A percentile compares a stretch with the other conserved stretches of the same genome.
phyloP scores from a whole-genome alignment of 2,113 vertebrate genomes.

The Tricholaema leucomelas region DNA sequence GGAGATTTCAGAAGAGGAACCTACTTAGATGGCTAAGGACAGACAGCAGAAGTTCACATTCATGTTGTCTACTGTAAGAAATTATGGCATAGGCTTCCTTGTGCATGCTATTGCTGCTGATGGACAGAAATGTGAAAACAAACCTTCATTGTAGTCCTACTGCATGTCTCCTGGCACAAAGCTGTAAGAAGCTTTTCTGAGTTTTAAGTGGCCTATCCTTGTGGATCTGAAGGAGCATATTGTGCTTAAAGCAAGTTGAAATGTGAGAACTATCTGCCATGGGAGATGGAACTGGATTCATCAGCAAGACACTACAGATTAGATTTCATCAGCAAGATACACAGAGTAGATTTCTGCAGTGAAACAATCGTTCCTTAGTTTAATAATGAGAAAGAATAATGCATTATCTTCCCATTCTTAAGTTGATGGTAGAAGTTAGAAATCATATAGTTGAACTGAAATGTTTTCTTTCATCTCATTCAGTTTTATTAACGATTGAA shows the following conservation, averaged over 20 bases:
- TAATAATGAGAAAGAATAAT: not conserved
- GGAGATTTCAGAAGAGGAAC: not conserved
- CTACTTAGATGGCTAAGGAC: not conserved
- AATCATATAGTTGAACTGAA: not conserved
- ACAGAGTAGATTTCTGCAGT: not conserved
- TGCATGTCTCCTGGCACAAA: not conserved
- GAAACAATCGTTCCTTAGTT: not conserved
- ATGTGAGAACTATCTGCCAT: not conserved
- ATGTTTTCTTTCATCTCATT: not conserved
- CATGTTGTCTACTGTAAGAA: not conserved
- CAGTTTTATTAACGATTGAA: not conserved
- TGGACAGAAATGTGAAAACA: not conserved
- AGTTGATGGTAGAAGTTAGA: not conserved
- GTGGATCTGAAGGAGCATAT: too few relatives aligned
- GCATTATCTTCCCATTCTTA: not conserved
- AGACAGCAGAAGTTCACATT: not conserved
- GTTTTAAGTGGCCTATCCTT: not conserved
- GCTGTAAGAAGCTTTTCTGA: not conserved
- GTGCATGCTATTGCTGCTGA: not conserved
- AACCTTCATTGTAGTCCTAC: not conserved
- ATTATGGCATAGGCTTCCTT: not conserved
- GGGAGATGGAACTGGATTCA: not conserved
- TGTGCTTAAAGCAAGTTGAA: not conserved
- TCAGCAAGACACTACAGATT: not conserved
- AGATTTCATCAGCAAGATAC: too few relatives aligned